These are phyloP conservation scores for Anthophora plumipes DNA, from an alignment of 2,888 invertebrate genomes.

Conservation along the genomic window DNA sequence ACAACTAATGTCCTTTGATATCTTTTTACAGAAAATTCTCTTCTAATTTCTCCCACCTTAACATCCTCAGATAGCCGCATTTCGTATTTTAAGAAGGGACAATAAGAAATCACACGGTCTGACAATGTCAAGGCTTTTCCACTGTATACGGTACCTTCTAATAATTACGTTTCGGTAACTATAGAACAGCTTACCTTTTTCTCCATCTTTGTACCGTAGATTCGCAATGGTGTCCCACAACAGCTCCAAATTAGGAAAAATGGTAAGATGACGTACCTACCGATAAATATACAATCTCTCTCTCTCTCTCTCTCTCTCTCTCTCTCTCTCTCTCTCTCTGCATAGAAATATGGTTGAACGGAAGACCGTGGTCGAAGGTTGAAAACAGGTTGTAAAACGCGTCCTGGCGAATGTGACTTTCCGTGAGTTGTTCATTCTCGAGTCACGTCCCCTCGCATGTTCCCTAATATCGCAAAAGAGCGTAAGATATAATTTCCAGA, in stretches of 20 bases:
- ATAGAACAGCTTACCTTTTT: neutral
- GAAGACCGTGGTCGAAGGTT: slow-evolving; percentile 19
- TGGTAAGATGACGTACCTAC: neutral
- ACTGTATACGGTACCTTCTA: too few species aligned
- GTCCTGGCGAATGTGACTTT: neutral
- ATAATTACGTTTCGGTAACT: too few species aligned
- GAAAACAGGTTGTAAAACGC: slow-evolving; percentile 26
- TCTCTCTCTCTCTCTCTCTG: too few species aligned
- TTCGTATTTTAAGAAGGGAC: too few species aligned
- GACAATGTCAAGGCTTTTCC: neutral
- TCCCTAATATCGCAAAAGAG: slow-evolving; percentile 27
- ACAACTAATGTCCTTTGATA: slow-evolving; percentile 55
- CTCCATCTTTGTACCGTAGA: neutral
- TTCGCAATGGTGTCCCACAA: neutral
- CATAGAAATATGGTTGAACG: neutral
- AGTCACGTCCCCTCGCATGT: slow-evolving; percentile 25
- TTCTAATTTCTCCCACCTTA: slow-evolving; percentile 5
- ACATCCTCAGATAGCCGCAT: neutral
- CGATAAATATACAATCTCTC: neutral
- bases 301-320: too few species aligned
- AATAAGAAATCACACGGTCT: neutral
- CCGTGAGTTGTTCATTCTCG: slow-evolving; percentile 17
- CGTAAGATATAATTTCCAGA: slow-evolving; percentile 44
- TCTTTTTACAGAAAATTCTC: slow-evolving; percentile 48
- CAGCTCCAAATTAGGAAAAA: neutral